Conservation (phyloP, 2,113 vertebrate species). For the Rhabdomys dilectus region DNA sequence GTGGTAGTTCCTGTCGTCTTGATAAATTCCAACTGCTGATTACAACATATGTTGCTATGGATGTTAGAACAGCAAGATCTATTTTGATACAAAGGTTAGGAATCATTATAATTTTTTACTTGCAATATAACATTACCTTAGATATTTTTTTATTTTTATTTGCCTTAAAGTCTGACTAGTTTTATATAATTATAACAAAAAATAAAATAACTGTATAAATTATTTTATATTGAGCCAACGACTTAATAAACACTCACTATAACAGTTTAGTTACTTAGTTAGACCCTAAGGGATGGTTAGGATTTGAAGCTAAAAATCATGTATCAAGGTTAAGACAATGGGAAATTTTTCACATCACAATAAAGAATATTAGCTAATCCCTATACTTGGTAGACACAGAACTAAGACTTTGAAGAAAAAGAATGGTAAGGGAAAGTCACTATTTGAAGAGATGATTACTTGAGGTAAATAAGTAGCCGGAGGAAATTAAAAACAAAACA, state of each 20-base stretch:
- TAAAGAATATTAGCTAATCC: background rate
- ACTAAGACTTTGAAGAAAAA: background rate
- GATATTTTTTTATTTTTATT: slow-evolving; percentile 33
- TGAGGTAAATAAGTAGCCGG: background rate
- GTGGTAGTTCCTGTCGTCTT: slow-evolving; percentile 56
- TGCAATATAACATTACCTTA: background rate
- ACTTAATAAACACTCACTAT: background rate
- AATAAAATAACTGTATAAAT: background rate
- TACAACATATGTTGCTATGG: slow-evolving; percentile 44
- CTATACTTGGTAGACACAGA: background rate
- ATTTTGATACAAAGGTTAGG: slow-evolving; percentile 55
- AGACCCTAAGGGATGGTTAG: background rate
- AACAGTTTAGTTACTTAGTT: background rate
- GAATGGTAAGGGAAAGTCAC: background rate
- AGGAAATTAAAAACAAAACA: background rate
- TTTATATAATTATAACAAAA: slow-evolving; percentile 6
- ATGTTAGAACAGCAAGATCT: slow-evolving; percentile 38
- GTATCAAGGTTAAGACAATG: background rate
- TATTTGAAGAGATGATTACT: background rate
- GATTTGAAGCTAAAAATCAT: background rate
- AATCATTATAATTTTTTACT: slow-evolving; percentile 32
- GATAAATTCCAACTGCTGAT: slow-evolving; percentile 63
- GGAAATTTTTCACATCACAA: background rate
- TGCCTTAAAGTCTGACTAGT: background rate
- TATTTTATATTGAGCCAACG: slow-evolving; percentile 27